Evolutionary conservation across 1,140 invertebrate species (phyloP), one percentile per base, ranked within the genome.

Genomic region (Lepeophtheirus salmonis): DNA sequence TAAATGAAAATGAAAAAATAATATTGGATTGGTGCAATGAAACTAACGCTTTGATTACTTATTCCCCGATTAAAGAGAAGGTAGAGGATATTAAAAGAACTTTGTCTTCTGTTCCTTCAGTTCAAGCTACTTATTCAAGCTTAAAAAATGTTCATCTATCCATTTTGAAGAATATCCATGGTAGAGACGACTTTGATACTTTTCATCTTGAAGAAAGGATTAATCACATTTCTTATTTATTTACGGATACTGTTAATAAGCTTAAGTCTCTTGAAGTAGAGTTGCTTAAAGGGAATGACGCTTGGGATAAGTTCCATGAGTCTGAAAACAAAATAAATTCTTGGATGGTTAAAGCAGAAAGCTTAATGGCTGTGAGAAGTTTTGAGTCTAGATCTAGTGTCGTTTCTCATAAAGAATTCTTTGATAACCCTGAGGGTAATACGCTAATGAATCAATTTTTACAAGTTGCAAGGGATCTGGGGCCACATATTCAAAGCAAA

Each of bases 61-160:
- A 41, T 41, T 41, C 30, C 30, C 30, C 30, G 6, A n/a, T n/a
- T n/a, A n/a, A n/a, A n/a, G n/a, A n/a, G n/a, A n/a, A n/a, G n/a
- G n/a, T n/a, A n/a, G n/a, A n/a, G n/a, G 30, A 41, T n/a, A 41
- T 41, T 41, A 41, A 41, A 41, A 6, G 30, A 6, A 41, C 30
- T 10, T 6, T 41, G 6, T 41, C 30, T 10, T 41, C 30, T n/a
- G n/a, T 41, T 10, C 30, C 30, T n/a, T 10, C 30, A 6, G 6
- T n/a, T n/a, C 53, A 55, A 25, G 53, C 88, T 0, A 89, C 91
- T 82, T 68, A 94, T 48, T 88, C 92, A 65, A 91, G 85, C 66
- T 91, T 91, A 71, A 92, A 90, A 70, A 91, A 92, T 73, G 81
- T 92, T n/a, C 83, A 89, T 70, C 80, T 82, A 63, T 89, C 81